Conservation (phyloP, 2,888 invertebrate species). For the Altica lythri region DNA sequence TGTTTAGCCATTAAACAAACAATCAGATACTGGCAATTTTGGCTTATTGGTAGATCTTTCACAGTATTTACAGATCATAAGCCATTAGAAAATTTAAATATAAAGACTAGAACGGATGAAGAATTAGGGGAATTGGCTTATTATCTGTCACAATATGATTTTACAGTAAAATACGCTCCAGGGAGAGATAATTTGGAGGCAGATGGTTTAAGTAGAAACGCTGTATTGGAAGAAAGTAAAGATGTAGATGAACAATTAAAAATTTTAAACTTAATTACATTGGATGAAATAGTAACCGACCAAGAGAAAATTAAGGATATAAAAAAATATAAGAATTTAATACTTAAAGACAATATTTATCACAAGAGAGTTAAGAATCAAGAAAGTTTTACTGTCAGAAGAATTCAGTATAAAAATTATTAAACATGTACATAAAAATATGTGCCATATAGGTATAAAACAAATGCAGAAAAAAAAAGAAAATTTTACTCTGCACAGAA, state of each 20-base stretch:
- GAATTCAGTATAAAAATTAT: background rate
- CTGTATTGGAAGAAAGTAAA: background rate
- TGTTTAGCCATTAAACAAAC: constrained; percentile 18
- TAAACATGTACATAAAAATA: background rate
- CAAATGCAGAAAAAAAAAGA: background rate
- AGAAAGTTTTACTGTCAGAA: background rate
- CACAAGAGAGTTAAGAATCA: background rate
- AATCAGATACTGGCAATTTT: constrained; percentile 15
- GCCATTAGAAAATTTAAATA: constrained; percentile 27
- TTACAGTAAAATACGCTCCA: constrained; percentile 34
- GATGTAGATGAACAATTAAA: background rate
- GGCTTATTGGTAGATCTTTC: constrained; percentile 8
- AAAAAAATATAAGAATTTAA: background rate
- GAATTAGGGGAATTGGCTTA: constrained; percentile 35
- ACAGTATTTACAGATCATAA: constrained; percentile 23
- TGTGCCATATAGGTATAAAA: constrained; percentile 1
- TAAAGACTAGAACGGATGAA: constrained; percentile 36
- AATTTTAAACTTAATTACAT: background rate
- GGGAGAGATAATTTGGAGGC: constrained; percentile 35
- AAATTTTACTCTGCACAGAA: background rate
- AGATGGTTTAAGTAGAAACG: constrained; percentile 20
- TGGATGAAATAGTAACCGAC: too few relatives aligned
- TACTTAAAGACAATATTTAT: background rate
- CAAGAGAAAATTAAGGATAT: background rate
- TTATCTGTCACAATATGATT: constrained; percentile 36